These are phyloP conservation scores for Drosophila barbarae DNA, from an alignment of 2,888 invertebrate genomes.

Conservation along the genomic window DNA sequence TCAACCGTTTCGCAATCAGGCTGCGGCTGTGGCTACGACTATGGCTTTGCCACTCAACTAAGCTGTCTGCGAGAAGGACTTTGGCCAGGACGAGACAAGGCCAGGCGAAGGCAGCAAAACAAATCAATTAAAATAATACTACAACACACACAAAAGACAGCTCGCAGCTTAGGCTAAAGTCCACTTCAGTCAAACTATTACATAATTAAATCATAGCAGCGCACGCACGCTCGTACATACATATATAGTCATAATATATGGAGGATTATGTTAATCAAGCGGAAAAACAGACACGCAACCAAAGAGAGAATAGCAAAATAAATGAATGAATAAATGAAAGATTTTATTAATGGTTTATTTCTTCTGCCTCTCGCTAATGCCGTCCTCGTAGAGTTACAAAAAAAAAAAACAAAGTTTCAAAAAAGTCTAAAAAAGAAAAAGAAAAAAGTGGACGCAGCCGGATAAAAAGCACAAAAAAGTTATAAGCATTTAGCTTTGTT, in stretches of 20 bases:
- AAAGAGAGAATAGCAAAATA: slow-evolving; percentile 44
- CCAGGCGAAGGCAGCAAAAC: slow-evolving; percentile 50
- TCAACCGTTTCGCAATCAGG: slow-evolving; percentile 46
- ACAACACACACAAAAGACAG: neutral
- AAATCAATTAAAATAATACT: slow-evolving; percentile 68
- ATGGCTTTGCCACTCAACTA: slow-evolving; percentile 46
- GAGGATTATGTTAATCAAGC: slow-evolving; percentile 75
- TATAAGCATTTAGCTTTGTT: slow-evolving; percentile 53
- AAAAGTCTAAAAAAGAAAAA: slow-evolving; percentile 52
- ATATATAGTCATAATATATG: slow-evolving; percentile 63
- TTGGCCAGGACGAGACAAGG: slow-evolving; percentile 52
- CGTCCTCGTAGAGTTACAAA: slow-evolving; percentile 22
- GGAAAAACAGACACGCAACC: slow-evolving; percentile 64
- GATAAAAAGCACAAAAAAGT: slow-evolving; percentile 47
- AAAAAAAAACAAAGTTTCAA: slow-evolving; percentile 45
- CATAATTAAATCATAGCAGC: slow-evolving; percentile 69
- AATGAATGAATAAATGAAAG: slow-evolving; percentile 60
- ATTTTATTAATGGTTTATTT: slow-evolving; percentile 70
- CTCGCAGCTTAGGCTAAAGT: slow-evolving; percentile 57
- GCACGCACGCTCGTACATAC: slow-evolving; percentile 29
- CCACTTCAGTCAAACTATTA: slow-evolving; percentile 74
- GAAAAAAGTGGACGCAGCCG: slow-evolving; percentile 35
- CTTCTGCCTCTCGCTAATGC: slow-evolving; percentile 24
- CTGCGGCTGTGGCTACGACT: slow-evolving; percentile 44
- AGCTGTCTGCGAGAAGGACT: slow-evolving; percentile 52